Conservation (phyloP, 2,888 invertebrate species). For the Odiellus spinosus region DNA sequence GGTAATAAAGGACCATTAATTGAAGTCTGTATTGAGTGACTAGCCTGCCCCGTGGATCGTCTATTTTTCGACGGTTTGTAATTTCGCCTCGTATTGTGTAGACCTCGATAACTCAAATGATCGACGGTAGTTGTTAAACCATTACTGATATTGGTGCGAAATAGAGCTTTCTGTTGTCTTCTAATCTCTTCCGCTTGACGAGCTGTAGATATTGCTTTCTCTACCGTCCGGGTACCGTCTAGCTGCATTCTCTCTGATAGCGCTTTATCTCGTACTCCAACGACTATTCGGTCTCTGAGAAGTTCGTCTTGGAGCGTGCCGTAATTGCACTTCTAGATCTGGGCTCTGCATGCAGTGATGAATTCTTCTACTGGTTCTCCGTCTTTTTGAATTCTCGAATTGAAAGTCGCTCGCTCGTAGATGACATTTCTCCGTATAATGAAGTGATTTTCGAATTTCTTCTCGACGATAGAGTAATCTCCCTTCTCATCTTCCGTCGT, state of each 20-base stretch:
- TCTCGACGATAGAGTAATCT: conserved; percentile 9
- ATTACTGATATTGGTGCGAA: not conserved
- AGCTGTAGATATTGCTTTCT: conserved; percentile 5
- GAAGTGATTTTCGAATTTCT: conserved; percentile 15
- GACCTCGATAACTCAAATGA: too few species aligned
- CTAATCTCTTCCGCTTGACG: not conserved
- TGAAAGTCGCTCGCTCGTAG: conserved; percentile 17
- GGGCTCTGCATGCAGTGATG: too few species aligned
- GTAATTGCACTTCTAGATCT: too few species aligned
- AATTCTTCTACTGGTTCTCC: too few species aligned
- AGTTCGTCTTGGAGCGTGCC: too few species aligned
- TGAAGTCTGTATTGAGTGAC: too few species aligned
- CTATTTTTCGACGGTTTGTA: too few species aligned
- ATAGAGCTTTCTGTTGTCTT: not conserved
- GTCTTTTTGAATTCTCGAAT: conserved; percentile 10
- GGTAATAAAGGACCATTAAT: too few species aligned
- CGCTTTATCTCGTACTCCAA: conserved; percentile 13
- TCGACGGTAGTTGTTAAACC: not conserved
- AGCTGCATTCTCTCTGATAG: conserved; percentile 15
- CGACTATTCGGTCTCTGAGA: too few species aligned
- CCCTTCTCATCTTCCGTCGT: conserved; percentile 12
- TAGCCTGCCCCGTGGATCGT: too few species aligned
- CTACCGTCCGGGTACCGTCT: conserved; percentile 7
- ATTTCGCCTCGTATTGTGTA: too few species aligned
- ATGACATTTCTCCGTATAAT: conserved; percentile 10